Percentiles rank a stretch among this genome's conserved stretches.
These are phyloP conservation scores for Cantharis lateralis DNA, from an alignment of 2,888 invertebrate genomes.

Conservation along the genomic window DNA sequence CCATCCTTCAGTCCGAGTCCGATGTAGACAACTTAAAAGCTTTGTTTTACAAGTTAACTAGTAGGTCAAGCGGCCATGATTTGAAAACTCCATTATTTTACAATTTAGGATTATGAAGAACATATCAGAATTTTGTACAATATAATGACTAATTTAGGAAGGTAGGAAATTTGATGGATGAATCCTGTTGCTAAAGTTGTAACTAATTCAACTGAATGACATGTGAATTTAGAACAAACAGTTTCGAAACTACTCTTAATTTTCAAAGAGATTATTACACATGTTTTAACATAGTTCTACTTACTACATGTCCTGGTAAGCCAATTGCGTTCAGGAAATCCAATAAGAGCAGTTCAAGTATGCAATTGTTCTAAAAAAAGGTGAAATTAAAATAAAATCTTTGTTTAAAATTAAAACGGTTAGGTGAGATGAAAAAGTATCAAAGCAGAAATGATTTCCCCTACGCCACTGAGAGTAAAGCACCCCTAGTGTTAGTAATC, in stretches of 20 bases:
- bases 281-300: not conserved
- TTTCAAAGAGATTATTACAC: not conserved
- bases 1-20: too few relatives aligned
- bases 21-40: too few relatives aligned
- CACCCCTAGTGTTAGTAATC: slow-evolving; percentile 31
- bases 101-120: too few relatives aligned
- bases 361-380: not conserved
- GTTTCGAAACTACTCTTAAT: not conserved
- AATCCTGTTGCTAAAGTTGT: not conserved
- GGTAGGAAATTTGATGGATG: not conserved
- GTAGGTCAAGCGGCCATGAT: too few relatives aligned
- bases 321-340: too few relatives aligned
- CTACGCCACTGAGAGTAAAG: slow-evolving; percentile 21
- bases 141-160: not conserved
- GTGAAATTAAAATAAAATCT: not conserved
- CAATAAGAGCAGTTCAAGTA: too few relatives aligned
- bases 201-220: not conserved
- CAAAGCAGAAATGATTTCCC: not conserved
- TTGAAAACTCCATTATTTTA: too few relatives aligned
- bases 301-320: too few relatives aligned
- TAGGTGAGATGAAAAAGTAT: not conserved
- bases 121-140: not conserved
- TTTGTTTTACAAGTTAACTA: too few relatives aligned
- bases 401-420: not conserved
- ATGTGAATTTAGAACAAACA: not conserved